Base-by-base conservation (phyloP, 2,888 invertebrate species). In the Nomada ferruginata region DNA sequence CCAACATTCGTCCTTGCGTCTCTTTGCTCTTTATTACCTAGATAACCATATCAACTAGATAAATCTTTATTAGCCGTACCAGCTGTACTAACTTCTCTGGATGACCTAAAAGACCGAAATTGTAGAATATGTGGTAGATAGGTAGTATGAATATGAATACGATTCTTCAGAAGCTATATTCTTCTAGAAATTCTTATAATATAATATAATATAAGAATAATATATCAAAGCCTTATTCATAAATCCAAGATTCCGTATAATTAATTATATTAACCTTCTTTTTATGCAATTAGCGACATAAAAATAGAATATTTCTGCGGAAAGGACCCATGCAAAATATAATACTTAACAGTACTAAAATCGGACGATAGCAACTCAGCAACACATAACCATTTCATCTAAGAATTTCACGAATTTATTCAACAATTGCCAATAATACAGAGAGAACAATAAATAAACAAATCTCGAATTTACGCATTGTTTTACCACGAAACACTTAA, bases 401-500 rank as follows among this genome's bases (percentile, higher is more conserved):
- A 5, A 7, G 36, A 36, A 36, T 7, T 36, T 36, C 36, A 36
- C 7, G 36, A 7, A 7, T 36, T 36, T 7, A 5, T 36, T 36
- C 36, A 36, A 36, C 20, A n/a, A 7, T 53, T n/a, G n/a, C 53
- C 18, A 53, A 53, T n/a, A 53, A 11, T 4, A 53, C 53, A 53
- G 20, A 53, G 10, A 20, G 18, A 2, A 20, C 20, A 53, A 5
- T 20, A 53, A 53, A n/a, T 53, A 53, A 53, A n/a, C 20, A 53
- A 53, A 53, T 53, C n/a, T n/a, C 52, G 18, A 52, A 52, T 13
- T 36, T 1, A 36, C 36, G 1, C 36, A 36, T 7, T 36, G 53
- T 42, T 29, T 61, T 20, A n/a, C n/a, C 18, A 15, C 53, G 11
- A 53, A 70, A 78, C 59, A n/a, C 47, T 76, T 76, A 63, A 76